Evolutionary conservation across 2,113 vertebrate genomes (phyloP).

Genomic region (Elachura formosa): DNA sequence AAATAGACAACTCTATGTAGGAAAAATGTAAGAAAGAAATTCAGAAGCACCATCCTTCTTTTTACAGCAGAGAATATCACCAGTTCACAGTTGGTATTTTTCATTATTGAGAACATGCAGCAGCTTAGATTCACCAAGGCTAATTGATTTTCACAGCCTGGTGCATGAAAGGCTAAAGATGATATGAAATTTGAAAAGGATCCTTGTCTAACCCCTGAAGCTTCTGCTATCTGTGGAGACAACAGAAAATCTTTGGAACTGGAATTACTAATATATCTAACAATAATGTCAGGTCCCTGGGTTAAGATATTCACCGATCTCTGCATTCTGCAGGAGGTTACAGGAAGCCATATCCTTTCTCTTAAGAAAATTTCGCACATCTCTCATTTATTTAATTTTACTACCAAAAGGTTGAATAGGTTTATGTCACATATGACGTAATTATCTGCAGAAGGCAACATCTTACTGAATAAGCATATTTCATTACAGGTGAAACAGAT

Average conservation of each 20-base stretch:
- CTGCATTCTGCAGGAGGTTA: neutral
- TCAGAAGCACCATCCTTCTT: slow-evolving; percentile 42
- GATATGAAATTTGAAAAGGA: slow-evolving; percentile 54
- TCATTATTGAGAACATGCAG: slow-evolving; percentile 51
- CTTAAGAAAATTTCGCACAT: neutral
- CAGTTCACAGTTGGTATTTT: slow-evolving; percentile 43
- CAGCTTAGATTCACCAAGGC: slow-evolving; percentile 44
- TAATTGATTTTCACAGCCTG: slow-evolving; percentile 75
- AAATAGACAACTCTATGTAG: slow-evolving; percentile 22
- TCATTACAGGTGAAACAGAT: neutral
- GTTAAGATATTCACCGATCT: neutral
- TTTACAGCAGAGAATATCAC: slow-evolving; percentile 46
- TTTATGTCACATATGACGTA: neutral
- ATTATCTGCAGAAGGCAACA: neutral
- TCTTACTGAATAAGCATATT: neutral
- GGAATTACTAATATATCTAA: neutral
- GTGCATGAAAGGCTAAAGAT: slow-evolving; percentile 37
- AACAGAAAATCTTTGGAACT: neutral
- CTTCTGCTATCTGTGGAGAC: neutral
- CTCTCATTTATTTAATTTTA: neutral
- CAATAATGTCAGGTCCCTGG: neutral
- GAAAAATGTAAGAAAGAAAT: slow-evolving; percentile 39
- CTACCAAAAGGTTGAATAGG: neutral
- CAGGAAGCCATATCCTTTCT: neutral
- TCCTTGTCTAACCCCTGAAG: slow-evolving; percentile 3